Evolutionary conservation across 2,888 invertebrate genomes (phyloP).

Genomic region (Drosophila helvetica): DNA sequence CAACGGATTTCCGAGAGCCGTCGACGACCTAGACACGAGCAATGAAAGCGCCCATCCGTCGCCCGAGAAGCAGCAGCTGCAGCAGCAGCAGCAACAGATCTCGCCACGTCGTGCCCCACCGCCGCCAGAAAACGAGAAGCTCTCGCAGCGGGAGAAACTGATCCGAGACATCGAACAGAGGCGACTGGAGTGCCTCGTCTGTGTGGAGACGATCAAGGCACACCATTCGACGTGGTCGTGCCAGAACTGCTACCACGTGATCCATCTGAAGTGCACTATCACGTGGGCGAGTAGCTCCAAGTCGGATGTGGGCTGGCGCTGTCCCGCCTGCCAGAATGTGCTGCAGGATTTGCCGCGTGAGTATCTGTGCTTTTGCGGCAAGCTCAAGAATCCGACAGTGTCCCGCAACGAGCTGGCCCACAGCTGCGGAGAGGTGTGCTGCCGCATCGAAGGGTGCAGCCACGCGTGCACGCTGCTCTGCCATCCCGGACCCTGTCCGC

Average conservation of each 20-base stretch:
- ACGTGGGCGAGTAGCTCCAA: conserved; percentile 96
- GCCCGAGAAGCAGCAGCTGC: conserved; percentile 79
- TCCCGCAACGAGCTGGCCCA: conserved; percentile 93
- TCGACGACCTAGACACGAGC: conserved; percentile 79
- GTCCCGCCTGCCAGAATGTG: conserved; percentile 97
- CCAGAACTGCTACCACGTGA: conserved; percentile 94
- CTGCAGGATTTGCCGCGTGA: conserved; percentile 89
- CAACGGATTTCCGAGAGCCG: conserved; percentile 77
- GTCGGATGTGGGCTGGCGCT: conserved; percentile 94
- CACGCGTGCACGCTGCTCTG: conserved; percentile 92
- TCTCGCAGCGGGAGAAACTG: conserved; percentile 93
- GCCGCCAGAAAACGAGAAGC: conserved; percentile 78
- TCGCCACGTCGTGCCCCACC: conserved; percentile 49
- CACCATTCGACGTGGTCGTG: conserved; percentile 96
- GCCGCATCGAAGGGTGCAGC: conserved; percentile 85
- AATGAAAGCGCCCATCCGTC: conserved; percentile 81
- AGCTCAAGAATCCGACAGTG: conserved; percentile 89
- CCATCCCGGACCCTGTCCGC: conserved; percentile 97
- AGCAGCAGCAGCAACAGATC: conserved; percentile 49
- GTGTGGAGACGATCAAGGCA: conserved; percentile 93
- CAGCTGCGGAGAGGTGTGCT: conserved; percentile 95
- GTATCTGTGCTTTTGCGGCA: conserved; percentile 96
- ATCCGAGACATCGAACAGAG: conserved; percentile 92
- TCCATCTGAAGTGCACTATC: conserved; percentile 95
- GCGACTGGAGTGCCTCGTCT: conserved; percentile 96